Evolutionary conservation across 2,888 invertebrate genomes (phyloP), one percentile per base, ranked within the genome.

Genomic region (Sicus ferrugineus): DNA sequence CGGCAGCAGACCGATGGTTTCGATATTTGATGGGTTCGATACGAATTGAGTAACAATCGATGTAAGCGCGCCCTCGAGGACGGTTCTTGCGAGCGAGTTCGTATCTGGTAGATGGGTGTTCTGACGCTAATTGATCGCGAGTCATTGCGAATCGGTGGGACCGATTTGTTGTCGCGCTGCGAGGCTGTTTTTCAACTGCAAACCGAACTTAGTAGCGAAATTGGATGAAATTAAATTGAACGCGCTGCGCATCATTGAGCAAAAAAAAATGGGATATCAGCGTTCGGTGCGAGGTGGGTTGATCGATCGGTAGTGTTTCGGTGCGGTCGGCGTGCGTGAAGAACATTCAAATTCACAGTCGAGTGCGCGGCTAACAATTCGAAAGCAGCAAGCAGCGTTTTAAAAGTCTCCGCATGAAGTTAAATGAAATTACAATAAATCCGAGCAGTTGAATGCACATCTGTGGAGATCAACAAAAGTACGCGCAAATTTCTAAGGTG

Each of bases 21-120:
- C 73, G 75, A 73, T 72, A 71, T 38, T 54, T 11, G 54, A 26
- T 28, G 58, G 42, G 67, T 75, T 74, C 75, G 73, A 76, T 75
- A 70, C 71, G 73, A 70, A 75, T 75, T 73, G 75, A 74, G 68
- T 71, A 70, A 69, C 75, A 76, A 76, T 76, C 76, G 72, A 75
- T 75, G 76, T 74, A 74, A 76, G 74, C 73, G 72, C 69, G 73
- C 73, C 72, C 68, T 72, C 46, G 67, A 52, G n/a, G 62, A 63
- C 67, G 67, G 70, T 59, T 62, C 61, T 42, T 58, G 5, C 42
- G 42, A 14, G 16, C 56, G 56, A 30, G 11, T 56, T 56, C n/a
- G 30, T n/a, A 28, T 30, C 28, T 26, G 28, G 30, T 30, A 30
- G 26, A 4, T 16, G 14, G n/a, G 7, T 48, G 19, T 28, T 30